Evolutionary conservation across 2,113 vertebrate genomes (phyloP).

Genomic region (Semicossyphus pulcher): DNA sequence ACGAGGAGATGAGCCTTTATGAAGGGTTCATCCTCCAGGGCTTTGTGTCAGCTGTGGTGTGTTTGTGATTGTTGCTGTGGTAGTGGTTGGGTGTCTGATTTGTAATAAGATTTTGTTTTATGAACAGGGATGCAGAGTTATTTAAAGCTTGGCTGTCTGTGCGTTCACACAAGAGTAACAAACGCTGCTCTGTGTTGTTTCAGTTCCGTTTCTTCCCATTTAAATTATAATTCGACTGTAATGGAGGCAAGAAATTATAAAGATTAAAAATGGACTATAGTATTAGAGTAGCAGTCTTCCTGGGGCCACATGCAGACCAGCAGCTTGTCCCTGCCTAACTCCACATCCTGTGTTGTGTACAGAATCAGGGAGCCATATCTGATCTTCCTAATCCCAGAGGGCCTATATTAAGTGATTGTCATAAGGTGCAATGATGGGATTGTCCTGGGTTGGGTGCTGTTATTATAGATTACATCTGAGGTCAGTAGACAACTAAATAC

Average conservation of each 20-base stretch:
- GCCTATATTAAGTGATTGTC: conserved; percentile 77
- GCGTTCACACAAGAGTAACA: neutral
- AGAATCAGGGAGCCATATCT: conserved; percentile 77
- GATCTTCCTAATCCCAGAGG: conserved; percentile 70
- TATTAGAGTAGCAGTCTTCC: neutral
- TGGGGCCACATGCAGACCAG: conserved; percentile 19
- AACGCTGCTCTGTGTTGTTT: neutral
- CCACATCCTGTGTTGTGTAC: conserved; percentile 57
- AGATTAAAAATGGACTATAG: neutral
- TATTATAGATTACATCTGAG: conserved; percentile 84
- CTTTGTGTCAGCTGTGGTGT: conserved; percentile 67
- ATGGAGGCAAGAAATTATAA: neutral
- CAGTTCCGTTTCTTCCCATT: neutral
- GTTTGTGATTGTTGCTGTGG: conserved; percentile 51
- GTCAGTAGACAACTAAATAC: conserved; percentile 83
- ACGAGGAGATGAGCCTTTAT: conserved; percentile 63
- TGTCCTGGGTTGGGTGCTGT: conserved; percentile 74
- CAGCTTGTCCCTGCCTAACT: conserved; percentile 13
- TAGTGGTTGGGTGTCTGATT: conserved; percentile 49
- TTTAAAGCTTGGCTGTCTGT: conserved; percentile 1
- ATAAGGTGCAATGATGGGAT: conserved; percentile 78
- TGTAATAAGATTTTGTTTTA: conserved; percentile 44
- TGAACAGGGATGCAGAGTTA: conserved; percentile 35
- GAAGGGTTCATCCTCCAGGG: conserved; percentile 48
- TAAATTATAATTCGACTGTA: neutral